Base-by-base conservation (phyloP, 1,140 invertebrate genomes). In the Druon quercuslanigerum region DNA sequence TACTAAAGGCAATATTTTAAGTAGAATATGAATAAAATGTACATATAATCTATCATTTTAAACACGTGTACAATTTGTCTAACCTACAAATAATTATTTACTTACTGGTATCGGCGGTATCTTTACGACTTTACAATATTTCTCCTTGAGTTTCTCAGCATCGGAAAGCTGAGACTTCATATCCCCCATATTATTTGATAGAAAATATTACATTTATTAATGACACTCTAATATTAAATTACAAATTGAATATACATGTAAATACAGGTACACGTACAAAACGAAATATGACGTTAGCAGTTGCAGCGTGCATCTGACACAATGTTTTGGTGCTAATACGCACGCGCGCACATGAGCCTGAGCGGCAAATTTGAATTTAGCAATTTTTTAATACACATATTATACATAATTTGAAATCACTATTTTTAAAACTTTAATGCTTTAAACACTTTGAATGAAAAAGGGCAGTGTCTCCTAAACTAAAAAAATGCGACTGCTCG, bases 121-220 rank as follows among this genome's bases (percentile, higher is more conserved):
- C 66, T 84, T 79, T 0, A 82, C 72, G 12, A 85, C 79, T 82
- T 81, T 85, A 19, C 82, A 83, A 51, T 80, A 83, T 73, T 88
- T 87, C 52, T 86, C 72, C n/a, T 40, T 66, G 7, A 16, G 25
- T 46, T 25, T 66, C 0, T 66, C 60, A n/a, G 60, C 25, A 0
- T 82, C 75, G 1, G 75, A 51, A 57, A 25, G 17, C 20, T 72
- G 75, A 16, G 80, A 40, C 74, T 85, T 86, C 79, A 87, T 79
- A 71, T 83, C 86, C 12, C 86, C 86, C 86, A 87, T 87, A 82
- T 87, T 60, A 17, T 13, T 3, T 2, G 33, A 71, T 50, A 40
- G 50, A 71, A 46, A 50, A 71, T 1, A 40, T 16, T 50, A 71
- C 17, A 71, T 71, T 17, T 8, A 19, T 9, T 71, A 71, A 71